Base-by-base conservation (phyloP, 2,113 vertebrate genomes). In the Dinomys branickii region DNA sequence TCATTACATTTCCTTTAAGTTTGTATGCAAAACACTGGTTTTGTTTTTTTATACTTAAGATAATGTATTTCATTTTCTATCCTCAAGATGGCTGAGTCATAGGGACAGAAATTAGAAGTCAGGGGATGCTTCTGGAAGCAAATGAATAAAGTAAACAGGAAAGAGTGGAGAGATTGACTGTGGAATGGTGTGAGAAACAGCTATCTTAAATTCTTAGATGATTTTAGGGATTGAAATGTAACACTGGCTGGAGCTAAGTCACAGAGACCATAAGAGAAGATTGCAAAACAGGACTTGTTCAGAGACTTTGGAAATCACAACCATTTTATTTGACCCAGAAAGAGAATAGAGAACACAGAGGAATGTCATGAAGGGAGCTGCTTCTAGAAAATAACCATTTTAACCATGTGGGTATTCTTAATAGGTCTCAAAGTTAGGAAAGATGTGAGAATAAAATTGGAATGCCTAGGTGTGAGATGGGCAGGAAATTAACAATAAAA, bases 11-110 rank as follows among this genome's bases (percentile, higher is more conserved):
- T 87, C 67, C 20, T 69, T 56, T 30, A 93, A 28, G 13, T 26
- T 22, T 96, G 2, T 65, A 83, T 84, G 69, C 12, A 93, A 94
- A 96, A 93, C 3, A 24, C 7, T 85, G n/a, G 1, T 50, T 97
- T 88, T 85, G 26, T 92, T 95, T 92, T 92, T 94, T 84, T 71
- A 97, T 88, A 84, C n/a, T 80, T 93, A 95, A 94, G 94, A 87
- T 94, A 94, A 88, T 44, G 63, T 85, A 90, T 96, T 97, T 94
- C 89, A 91, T 96, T 95, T 97, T 96, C 89, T 85, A 59, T 94
- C 52, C 44, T 96, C 80, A 92, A 96, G 86, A 97, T 94, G 92
- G 96, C 96, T 97, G 96, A 97, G 97, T 97, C 94, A 97, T 94
- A 44, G 71, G 50, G 56, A 89, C 30, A 90, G 86, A 97, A 95